phyloP scores from a whole-genome alignment of 2,797 vertebrate genomes.

The Octomys mimax region DNA sequence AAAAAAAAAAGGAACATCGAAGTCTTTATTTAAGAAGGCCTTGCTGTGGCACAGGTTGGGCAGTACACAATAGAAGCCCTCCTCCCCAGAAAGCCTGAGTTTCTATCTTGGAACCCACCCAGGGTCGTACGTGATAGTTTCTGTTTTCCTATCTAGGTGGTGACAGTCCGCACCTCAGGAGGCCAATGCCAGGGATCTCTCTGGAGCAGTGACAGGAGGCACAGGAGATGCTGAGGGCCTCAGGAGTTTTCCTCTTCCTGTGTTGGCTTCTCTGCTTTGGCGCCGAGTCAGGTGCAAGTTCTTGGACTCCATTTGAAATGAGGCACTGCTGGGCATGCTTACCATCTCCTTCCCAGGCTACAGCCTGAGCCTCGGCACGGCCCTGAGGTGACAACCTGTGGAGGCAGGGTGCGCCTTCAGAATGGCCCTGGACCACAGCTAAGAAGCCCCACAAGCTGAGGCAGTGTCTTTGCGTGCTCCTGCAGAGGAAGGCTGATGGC shows the following conservation, averaged over 20 bases:
- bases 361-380: not conserved
- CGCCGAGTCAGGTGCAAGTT: not conserved
- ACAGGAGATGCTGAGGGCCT: rapidly evolving
- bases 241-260: not conserved
- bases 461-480: not conserved
- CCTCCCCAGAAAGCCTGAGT: too few species aligned
- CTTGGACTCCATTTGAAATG: not conserved
- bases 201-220: too few species aligned
- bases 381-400: not conserved
- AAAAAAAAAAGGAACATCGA: too few species aligned
- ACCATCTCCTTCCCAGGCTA: not conserved
- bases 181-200: not conserved
- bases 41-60: too few species aligned
- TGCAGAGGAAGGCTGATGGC: not conserved
- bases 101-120: not conserved
- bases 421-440: not conserved
- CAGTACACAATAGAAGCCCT: too few species aligned
- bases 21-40: too few species aligned
- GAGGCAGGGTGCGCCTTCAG: not conserved
- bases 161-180: not conserved
- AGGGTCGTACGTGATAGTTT: not conserved
- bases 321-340: not conserved
- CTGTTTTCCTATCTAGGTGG: not conserved
- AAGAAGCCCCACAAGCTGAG: not conserved
- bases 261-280: not conserved